These are phyloP conservation scores for Crioceris asparagi DNA, from an alignment of 2,888 invertebrate species.

Conservation along the genomic window DNA sequence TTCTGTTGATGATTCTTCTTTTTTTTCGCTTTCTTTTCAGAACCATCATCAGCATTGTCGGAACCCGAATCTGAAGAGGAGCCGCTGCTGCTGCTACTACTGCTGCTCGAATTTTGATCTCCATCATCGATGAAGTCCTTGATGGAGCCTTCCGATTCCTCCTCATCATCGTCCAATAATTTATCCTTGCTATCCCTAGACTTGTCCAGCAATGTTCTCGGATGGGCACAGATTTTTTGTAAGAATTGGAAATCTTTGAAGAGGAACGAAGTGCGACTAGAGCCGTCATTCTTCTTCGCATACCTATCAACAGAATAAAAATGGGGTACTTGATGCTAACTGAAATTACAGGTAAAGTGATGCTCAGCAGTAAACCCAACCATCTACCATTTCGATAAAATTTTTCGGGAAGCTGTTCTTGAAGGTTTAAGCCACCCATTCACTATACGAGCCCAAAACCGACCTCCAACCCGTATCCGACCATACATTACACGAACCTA, in stretches of 20 bases:
- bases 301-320: slow-evolving; percentile 26
- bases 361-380: no score
- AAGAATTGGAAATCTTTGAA: slow-evolving; percentile 46
- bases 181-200: slow-evolving; percentile 28
- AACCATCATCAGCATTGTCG: slow-evolving; percentile 10
- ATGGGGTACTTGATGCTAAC: no score
- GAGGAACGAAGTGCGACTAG: slow-evolving; percentile 44
- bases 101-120: no score
- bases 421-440: no score
- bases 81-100: slow-evolving; percentile 19
- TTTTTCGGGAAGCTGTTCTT: no score
- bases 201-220: slow-evolving; percentile 52
- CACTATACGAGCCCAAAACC: no score
- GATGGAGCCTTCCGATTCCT: slow-evolving; percentile 62
- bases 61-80: slow-evolving; percentile 18
- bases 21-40: slow-evolving; percentile 1
- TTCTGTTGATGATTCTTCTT: slow-evolving; percentile 9
- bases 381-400: no score
- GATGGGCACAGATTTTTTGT: slow-evolving; percentile 46
- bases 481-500: no score
- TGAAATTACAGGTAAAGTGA: no score
- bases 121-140: slow-evolving; percentile 61
- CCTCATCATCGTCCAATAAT: slow-evolving; percentile 20
- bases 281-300: slow-evolving; percentile 38
- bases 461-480: no score